Conservation (phyloP, 1,140 invertebrate species). For the Gerris buenoi region DNA sequence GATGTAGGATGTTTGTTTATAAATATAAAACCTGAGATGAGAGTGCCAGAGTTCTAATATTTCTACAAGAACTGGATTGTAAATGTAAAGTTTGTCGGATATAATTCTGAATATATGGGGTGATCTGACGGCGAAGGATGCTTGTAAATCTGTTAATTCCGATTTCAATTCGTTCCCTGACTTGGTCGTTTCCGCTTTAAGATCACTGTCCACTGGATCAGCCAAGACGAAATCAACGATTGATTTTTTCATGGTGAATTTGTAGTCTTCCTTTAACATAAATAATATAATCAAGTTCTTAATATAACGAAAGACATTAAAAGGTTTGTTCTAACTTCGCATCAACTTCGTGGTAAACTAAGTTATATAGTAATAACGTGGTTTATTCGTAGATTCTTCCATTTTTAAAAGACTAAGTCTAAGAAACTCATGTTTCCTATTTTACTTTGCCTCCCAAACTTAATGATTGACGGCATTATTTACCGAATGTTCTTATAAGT, state of each 20-base stretch:
- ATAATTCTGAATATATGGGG: background rate
- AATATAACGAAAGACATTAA: too few relatives aligned
- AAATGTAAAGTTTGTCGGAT: background rate
- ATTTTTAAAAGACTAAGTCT: too few relatives aligned
- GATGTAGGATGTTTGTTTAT: too few relatives aligned
- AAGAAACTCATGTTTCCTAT: too few relatives aligned
- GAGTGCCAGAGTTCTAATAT: slow-evolving; percentile 68
- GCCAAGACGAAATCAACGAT: slow-evolving; percentile 74
- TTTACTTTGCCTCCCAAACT: too few relatives aligned
- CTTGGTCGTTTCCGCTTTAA: background rate
- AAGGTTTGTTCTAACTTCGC: too few relatives aligned
- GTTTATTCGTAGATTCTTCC: too few relatives aligned
- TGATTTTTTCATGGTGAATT: slow-evolving; percentile 72
- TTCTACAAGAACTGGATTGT: slow-evolving; percentile 67
- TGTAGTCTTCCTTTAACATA: slow-evolving; percentile 68
- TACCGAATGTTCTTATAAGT: too few relatives aligned
- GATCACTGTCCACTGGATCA: slow-evolving; percentile 39
- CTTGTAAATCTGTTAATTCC: slow-evolving; percentile 6
- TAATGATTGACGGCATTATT: too few relatives aligned
- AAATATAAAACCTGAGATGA: background rate
- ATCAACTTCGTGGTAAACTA: too few relatives aligned
- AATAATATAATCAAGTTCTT: too few relatives aligned
- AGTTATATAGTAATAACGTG: too few relatives aligned
- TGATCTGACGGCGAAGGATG: slow-evolving; percentile 4
- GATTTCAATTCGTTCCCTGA: slow-evolving; percentile 2